A percentile compares a stretch with the other conserved stretches of the same genome.
Conservation (phyloP, 2,888 invertebrate genomes). For the Lacanobia oleracea region DNA sequence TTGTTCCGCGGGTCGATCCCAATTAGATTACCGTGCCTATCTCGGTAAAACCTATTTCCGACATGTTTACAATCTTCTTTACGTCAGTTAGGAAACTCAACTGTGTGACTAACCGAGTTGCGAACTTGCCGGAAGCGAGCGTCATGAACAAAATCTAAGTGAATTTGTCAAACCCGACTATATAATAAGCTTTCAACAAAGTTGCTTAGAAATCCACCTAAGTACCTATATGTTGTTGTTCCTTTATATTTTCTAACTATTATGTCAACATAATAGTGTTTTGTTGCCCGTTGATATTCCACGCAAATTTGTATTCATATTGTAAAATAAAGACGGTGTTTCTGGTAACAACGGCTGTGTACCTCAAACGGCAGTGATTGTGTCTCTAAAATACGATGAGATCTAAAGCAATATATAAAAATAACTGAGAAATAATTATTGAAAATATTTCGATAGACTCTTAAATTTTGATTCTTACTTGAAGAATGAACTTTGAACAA, state of each 20-base stretch:
- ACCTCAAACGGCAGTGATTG: neutral
- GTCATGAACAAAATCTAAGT: constrained; percentile 86
- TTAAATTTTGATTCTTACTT: too few species aligned
- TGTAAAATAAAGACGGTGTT: neutral
- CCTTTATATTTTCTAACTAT: constrained; percentile 37
- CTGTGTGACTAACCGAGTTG: constrained; percentile 80
- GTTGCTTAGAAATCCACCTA: constrained; percentile 76
- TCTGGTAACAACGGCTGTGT: neutral
- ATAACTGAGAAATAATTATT: neutral
- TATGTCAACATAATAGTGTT: constrained; percentile 29
- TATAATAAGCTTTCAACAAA: constrained; percentile 85
- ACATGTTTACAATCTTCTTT: constrained; percentile 76
- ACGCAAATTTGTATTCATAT: constrained; percentile 1
- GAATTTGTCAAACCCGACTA: constrained; percentile 86
- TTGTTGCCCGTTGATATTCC: constrained; percentile 16
- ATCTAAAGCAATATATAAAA: neutral
- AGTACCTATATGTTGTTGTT: constrained; percentile 53
- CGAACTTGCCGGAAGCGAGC: constrained; percentile 80
- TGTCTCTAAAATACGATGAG: too few species aligned
- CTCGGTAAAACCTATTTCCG: constrained; percentile 73
- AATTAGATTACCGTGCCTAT: constrained; percentile 65
- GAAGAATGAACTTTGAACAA: too few species aligned
- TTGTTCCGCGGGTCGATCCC: constrained; percentile 55
- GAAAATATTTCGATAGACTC: too few species aligned
- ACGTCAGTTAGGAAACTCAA: constrained; percentile 69